A percentile compares a stretch with the other conserved stretches of the same genome.
Evolutionary conservation across 2,797 vertebrate species (phyloP).

Genomic region (Catamblyrhynchus diadema): DNA sequence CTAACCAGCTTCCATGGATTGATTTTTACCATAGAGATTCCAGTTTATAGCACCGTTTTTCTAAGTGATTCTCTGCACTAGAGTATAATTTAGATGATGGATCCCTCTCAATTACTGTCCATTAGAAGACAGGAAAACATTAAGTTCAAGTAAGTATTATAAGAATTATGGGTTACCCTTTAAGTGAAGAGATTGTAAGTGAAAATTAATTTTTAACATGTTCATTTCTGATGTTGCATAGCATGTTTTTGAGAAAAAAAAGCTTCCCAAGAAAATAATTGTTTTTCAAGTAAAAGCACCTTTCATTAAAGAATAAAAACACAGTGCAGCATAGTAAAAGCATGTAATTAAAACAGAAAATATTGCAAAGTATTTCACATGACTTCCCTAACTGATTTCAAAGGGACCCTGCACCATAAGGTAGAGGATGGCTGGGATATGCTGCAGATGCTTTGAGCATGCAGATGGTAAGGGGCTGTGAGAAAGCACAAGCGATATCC

Average conservation of each 20-base stretch:
- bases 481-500: background rate
- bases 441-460: background rate
- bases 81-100: conserved; percentile 84
- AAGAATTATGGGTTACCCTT: conserved; percentile 76
- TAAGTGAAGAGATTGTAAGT: conserved; percentile 73
- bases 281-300: background rate
- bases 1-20: conserved; percentile 7
- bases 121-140: conserved; percentile 88
- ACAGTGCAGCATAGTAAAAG: background rate
- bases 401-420: background rate
- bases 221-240: conserved; percentile 46
- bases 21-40: conserved; percentile 67
- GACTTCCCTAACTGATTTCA: background rate
- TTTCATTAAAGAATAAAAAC: background rate
- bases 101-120: conserved; percentile 94
- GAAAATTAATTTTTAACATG: conserved; percentile 70
- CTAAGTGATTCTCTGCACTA: conserved; percentile 70
- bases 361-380: background rate
- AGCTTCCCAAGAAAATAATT: background rate
- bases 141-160: conserved; percentile 72
- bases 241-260: background rate
- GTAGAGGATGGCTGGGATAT: background rate
- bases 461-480: background rate
- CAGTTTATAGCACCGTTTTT: conserved; percentile 84
- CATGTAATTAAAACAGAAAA: background rate